Conservation (phyloP, 2,797 vertebrate genomes). For the Threskiornis aethiopicus region DNA sequence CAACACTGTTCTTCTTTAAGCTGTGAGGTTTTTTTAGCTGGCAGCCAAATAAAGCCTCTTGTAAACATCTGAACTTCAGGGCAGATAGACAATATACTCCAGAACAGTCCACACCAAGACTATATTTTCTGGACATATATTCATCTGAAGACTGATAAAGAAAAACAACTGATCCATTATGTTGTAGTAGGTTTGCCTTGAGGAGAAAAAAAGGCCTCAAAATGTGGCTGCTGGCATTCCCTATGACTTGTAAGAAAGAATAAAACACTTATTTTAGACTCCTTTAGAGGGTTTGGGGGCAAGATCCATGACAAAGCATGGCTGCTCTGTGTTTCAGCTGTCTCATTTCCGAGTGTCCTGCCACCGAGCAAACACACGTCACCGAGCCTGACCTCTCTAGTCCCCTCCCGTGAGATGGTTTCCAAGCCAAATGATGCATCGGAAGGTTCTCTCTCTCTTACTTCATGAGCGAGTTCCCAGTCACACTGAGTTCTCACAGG, state of each 20-base stretch:
- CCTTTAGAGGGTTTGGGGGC: neutral
- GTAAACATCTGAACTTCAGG: neutral
- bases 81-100: neutral
- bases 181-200: neutral
- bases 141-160: neutral
- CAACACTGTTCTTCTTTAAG: neutral
- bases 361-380: neutral
- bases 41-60: neutral
- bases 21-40: neutral
- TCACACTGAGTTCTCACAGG: neutral
- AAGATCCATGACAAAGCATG: neutral
- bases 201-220: neutral
- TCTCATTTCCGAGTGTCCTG: neutral
- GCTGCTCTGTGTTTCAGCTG: neutral
- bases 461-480: rapidly evolving
- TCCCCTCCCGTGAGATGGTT: neutral
- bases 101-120: neutral
- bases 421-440: neutral
- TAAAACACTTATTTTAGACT: no score
- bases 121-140: neutral
- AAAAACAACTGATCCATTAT: neutral
- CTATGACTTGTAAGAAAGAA: neutral
- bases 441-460: neutral
- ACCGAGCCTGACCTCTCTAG: neutral
- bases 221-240: neutral